Evolutionary conservation across 1,140 invertebrate genomes (phyloP), one percentile per base, ranked within the genome.

Genomic region (Achroia grisella): DNA sequence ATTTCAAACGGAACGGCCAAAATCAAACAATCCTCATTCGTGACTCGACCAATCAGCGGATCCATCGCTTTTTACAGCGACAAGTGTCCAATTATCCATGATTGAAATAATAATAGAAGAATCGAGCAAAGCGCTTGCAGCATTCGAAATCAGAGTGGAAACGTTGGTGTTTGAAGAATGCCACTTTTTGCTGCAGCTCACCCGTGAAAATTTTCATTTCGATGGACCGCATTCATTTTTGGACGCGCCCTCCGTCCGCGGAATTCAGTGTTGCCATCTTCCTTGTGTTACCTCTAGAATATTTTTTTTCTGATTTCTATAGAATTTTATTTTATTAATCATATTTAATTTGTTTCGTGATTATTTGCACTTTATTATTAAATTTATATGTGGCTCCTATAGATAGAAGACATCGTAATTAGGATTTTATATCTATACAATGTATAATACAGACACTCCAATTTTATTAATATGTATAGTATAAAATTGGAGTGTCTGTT

Each of bases 21-120:
- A 49, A 46, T 64, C 61, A 61, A 64, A 61, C 48, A 57, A 52
- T 43, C 57, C 62, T 50, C 52, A 31, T 49, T 55, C 59, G 51
- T 56, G 53, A 50, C 47, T 55, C 34, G 43, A 48, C 54, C 51
- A 50, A 60, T 56, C 52, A 56, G 60, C 44, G 39, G 15, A 36
- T 39, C 41, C 49, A 35, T 50, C 35, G 44, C 59, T 66, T 65
- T 71, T 73, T 71, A 69, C 49, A 49, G 59, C 57, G 66, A 72
- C 71, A 68, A 68, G 52, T 66, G 61, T 71, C 69, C 71, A 75
- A 75, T 75, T 75, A 75, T 64, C 62, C 63, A 46, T 64, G 71
- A 75, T 75, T 72, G 69, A 72, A 75, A 72, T 72, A 75, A 75
- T 75, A 72, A 68, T 72, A 67, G 58, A 54, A 52, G 51, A 41